Evolutionary conservation across 2,797 vertebrate genomes (phyloP).

Genomic region (Remorina albescens): DNA sequence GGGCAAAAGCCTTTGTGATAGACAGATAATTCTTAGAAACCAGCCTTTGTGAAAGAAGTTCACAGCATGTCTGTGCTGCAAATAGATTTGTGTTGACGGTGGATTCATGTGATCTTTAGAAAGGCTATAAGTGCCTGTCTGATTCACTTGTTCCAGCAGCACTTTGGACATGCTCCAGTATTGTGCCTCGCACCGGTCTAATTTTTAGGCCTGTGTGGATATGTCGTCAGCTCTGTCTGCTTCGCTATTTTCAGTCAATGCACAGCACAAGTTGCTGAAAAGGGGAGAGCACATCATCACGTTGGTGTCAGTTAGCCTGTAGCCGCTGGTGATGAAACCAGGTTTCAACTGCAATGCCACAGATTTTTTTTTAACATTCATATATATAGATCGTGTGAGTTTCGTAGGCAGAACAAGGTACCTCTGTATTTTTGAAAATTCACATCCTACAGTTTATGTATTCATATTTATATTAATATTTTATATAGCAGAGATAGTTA

Average conservation of each 20-base stretch:
- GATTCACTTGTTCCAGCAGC: slow-evolving; percentile 77
- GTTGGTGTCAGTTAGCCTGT: slow-evolving; percentile 38
- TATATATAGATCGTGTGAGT: slow-evolving; percentile 5
- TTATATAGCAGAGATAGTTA: background rate
- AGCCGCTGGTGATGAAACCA: slow-evolving; percentile 64
- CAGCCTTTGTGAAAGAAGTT: slow-evolving; percentile 32
- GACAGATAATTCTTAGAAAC: slow-evolving; percentile 56
- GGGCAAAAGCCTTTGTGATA: slow-evolving; percentile 51
- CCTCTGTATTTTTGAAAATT: background rate
- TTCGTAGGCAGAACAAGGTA: background rate
- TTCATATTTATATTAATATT: too few relatives aligned
- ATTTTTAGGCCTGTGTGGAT: slow-evolving; percentile 48
- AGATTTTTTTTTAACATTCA: slow-evolving; percentile 41
- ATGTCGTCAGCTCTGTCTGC: slow-evolving; percentile 71
- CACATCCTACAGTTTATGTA: too few relatives aligned
- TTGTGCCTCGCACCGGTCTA: slow-evolving; percentile 64
- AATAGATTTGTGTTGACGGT: slow-evolving; percentile 69
- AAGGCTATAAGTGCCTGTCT: slow-evolving; percentile 68
- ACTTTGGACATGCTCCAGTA: slow-evolving; percentile 52
- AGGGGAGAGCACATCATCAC: slow-evolving; percentile 42
- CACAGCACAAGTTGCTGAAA: slow-evolving; percentile 52
- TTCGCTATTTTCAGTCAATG: slow-evolving; percentile 68
- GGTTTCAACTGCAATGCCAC: slow-evolving; percentile 33
- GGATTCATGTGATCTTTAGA: slow-evolving; percentile 65
- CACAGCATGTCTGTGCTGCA: slow-evolving; percentile 39